Conservation (phyloP, 2,797 vertebrate genomes). For the Hylomyscus alleni region DNA sequence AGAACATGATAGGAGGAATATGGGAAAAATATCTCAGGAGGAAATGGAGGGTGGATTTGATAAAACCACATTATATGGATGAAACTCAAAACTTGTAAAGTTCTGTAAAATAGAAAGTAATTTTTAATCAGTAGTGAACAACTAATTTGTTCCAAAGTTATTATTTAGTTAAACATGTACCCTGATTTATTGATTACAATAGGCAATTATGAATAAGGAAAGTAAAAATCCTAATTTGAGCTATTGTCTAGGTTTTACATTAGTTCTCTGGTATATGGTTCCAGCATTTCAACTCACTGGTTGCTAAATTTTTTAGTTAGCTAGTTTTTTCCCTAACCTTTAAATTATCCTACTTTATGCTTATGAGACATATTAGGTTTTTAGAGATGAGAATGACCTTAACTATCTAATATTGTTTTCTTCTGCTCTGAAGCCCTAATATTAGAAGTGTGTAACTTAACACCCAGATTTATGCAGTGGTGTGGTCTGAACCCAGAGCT, state of each 20-base stretch:
- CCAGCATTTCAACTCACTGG: background rate
- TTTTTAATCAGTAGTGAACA: background rate
- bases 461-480: no score
- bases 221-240: background rate
- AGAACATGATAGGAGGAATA: background rate
- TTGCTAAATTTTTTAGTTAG: background rate
- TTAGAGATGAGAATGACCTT: background rate
- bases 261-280: background rate
- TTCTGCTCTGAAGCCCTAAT: background rate
- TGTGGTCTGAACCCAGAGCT: background rate
- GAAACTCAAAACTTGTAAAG: background rate
- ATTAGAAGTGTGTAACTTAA: background rate
- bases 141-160: conserved; percentile 7
- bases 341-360: background rate
- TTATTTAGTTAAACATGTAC: background rate
- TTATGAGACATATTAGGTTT: background rate
- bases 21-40: background rate
- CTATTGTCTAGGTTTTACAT: background rate
- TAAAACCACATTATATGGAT: background rate
- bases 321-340: background rate
- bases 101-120: background rate
- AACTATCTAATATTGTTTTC: background rate
- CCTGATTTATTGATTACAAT: background rate
- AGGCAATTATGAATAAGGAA: background rate
- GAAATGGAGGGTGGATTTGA: background rate